phyloP scores from a whole-genome alignment of 2,113 vertebrate genomes.

The Mustela lutreola region DNA sequence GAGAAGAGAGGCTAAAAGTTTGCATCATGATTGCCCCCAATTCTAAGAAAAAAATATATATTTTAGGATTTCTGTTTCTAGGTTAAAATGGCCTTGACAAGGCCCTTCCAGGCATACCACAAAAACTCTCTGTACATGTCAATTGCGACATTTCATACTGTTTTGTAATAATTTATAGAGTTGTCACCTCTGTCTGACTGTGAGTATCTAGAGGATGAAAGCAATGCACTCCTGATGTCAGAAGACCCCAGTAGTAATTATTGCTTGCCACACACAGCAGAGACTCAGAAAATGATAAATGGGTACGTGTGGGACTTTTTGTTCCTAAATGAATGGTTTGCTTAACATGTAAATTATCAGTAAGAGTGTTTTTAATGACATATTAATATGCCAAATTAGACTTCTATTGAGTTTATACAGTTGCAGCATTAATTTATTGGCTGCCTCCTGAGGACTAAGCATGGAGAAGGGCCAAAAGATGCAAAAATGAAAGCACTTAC shows the following conservation, averaged over 20 bases:
- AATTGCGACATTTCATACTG: background rate
- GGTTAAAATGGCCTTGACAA: background rate
- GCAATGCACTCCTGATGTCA: background rate
- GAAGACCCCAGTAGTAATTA: background rate
- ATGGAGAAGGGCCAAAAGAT: background rate
- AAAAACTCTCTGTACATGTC: background rate
- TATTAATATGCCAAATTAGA: constrained; percentile 22
- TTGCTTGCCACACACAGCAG: background rate
- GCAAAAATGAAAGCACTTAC: background rate
- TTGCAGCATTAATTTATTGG: background rate
- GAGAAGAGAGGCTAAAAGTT: background rate
- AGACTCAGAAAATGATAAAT: constrained; percentile 58
- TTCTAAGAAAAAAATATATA: background rate
- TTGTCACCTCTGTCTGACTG: background rate
- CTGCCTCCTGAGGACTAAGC: background rate
- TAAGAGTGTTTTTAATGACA: background rate
- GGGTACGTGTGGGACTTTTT: background rate
- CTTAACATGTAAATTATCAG: constrained; percentile 32
- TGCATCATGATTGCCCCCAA: background rate
- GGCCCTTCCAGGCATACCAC: background rate
- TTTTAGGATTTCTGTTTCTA: background rate
- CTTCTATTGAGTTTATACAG: background rate
- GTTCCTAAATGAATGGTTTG: background rate
- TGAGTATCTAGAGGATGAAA: background rate
- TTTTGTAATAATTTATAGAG: background rate